Evolutionary conservation across 2,113 vertebrate genomes (phyloP).

Genomic region (Ameiurus melas): DNA sequence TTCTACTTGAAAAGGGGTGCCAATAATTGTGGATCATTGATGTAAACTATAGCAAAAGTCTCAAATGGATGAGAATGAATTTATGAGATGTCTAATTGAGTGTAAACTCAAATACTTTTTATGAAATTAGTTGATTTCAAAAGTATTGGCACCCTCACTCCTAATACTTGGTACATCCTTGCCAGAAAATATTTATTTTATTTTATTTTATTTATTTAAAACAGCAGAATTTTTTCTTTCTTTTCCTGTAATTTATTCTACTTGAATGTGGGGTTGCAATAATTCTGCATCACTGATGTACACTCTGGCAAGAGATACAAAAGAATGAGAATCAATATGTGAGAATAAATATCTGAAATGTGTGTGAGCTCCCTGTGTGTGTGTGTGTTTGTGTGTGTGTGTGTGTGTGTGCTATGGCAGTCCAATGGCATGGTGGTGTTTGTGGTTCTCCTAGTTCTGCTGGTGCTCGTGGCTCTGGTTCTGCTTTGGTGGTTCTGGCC

Average conservation of each 20-base stretch:
- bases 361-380: not conserved
- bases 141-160: not conserved
- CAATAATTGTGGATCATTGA: not conserved
- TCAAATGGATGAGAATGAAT: not conserved
- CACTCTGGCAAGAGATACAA: not conserved
- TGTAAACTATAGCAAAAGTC: not conserved
- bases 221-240: not conserved
- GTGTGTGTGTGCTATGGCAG: conserved; percentile 62
- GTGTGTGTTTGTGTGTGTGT: not conserved
- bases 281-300: not conserved
- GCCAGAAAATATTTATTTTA: not conserved
- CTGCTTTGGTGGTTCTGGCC: conserved; percentile 98
- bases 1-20: not conserved
- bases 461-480: conserved; percentile 78
- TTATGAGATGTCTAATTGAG: not conserved
- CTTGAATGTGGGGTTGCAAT: not conserved
- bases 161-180: not conserved
- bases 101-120: not conserved
- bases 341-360: not conserved
- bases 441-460: conserved; percentile 81
- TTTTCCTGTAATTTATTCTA: not conserved
- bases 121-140: not conserved
- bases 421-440: conserved; percentile 79
- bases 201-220: too few species aligned
- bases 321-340: not conserved